Conservation (phyloP, 2,113 vertebrate genomes). For the Pelecanoides urinatrix region DNA sequence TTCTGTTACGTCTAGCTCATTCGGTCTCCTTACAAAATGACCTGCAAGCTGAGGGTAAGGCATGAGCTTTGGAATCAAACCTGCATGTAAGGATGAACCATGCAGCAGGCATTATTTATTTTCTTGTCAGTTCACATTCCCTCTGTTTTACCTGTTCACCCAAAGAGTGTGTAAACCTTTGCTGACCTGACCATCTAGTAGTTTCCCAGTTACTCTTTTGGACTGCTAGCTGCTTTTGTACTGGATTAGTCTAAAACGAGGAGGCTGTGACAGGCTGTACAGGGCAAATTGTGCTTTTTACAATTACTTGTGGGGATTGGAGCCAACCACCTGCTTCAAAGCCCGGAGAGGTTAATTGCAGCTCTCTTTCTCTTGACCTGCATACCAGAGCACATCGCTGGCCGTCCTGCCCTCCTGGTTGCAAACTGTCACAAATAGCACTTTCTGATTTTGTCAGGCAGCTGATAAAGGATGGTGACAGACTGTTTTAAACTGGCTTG, state of each 20-base stretch:
- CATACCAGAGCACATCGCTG: neutral
- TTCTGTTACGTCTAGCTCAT: neutral
- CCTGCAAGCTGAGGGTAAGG: neutral
- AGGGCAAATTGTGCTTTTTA: constrained; percentile 10
- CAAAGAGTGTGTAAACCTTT: neutral
- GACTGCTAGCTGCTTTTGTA: neutral
- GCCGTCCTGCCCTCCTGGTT: neutral
- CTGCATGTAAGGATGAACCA: neutral
- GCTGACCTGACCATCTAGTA: neutral
- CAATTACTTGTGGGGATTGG: neutral
- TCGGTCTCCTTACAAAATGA: neutral
- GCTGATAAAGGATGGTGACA: neutral
- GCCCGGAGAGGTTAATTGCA: neutral
- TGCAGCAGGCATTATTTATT: neutral
- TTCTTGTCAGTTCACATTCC: neutral
- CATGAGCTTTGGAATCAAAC: neutral
- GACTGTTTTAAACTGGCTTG: neutral
- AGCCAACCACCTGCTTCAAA: constrained; percentile 16
- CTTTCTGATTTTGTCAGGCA: neutral
- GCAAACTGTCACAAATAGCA: neutral
- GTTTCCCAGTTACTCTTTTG: neutral
- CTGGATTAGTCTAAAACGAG: neutral
- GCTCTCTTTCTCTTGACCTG: neutral
- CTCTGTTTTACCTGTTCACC: neutral
- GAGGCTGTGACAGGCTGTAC: neutral